Percentiles rank a stretch among this genome's conserved stretches.
phyloP scores from a whole-genome alignment of 1,140 invertebrate species.

The Lasaia peninsularis region DNA sequence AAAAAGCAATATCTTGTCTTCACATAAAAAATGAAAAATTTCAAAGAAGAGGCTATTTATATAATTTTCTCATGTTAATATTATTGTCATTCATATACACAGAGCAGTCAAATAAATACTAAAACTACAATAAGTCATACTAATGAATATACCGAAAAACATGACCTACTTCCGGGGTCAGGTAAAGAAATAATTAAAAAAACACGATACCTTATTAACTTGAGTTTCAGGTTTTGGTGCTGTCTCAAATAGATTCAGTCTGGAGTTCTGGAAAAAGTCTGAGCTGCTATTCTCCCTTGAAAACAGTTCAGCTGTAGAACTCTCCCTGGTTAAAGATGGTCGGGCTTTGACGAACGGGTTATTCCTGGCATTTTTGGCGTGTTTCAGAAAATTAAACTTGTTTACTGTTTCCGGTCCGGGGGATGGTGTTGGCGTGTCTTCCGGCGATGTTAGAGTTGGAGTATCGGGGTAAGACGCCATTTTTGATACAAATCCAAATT shows the following conservation, averaged over 20 bases:
- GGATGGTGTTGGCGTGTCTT: constrained; percentile 46
- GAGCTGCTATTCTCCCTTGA: constrained; percentile 60
- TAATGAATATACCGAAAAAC: too few species aligned
- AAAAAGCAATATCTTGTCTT: too few species aligned
- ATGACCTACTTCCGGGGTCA: neutral
- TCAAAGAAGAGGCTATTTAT: too few species aligned
- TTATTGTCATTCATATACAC: too few species aligned
- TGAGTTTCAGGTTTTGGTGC: constrained; percentile 52
- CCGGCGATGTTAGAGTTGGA: constrained; percentile 37
- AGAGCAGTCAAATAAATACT: too few species aligned
- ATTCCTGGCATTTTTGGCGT: constrained; percentile 45
- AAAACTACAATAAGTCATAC: too few species aligned
- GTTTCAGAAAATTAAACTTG: constrained; percentile 65
- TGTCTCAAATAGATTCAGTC: constrained; percentile 64
- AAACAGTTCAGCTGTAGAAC: constrained; percentile 57
- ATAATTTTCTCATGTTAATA: too few species aligned
- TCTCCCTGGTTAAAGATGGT: constrained; percentile 58
- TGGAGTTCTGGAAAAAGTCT: constrained; percentile 66
- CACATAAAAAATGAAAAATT: too few species aligned
- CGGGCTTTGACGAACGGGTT: constrained; percentile 59
- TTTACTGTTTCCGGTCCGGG: constrained; percentile 43
- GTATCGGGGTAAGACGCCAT: constrained; percentile 42
- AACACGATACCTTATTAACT: constrained; percentile 80
- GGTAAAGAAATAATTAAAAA: neutral
- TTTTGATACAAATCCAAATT: constrained; percentile 11